Base-by-base conservation (phyloP, 2,888 invertebrate genomes). In the Leucozona laternaria region DNA sequence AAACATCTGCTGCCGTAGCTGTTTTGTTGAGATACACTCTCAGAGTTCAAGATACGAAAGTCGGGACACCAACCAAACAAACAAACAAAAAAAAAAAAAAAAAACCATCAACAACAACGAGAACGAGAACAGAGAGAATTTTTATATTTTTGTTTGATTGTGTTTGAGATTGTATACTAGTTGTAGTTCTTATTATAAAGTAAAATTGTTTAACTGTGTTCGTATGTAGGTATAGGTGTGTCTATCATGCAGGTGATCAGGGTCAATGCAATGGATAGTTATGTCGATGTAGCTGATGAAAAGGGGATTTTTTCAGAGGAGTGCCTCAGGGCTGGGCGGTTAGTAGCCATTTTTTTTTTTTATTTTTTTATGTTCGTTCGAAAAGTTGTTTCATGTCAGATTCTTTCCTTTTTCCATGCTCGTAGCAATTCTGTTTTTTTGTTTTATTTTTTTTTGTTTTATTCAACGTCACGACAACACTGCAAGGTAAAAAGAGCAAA, bases 211-310 rank as follows among this genome's bases (percentile, higher is more conserved):
- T 31, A 31, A 48, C 17, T 13, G 17, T 48, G 20, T 48, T n/a
- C 11, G 5, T 64, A 11, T 64, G 15, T 28, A n/a, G 4, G 20
- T 62, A 28, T 66, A 20, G 43, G 48, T 79, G 31, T 68, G 17
- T 31, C 13, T 57, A 80, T 80, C 73, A 78, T 77, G 85, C 77
- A 80, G 85, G 85, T 85, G 85, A 81, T 70, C 85, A 85, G 85
- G 85, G 85, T 85, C 85, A 85, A 78, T 73, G 77, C 80, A 68
- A 72, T 79, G 22, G 53, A 53, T 60, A 50, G 25, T 17, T 28
- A 66, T 20, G 34, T 34, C 3, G 34, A 28, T 11, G 11, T 64
- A 40, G 48, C 17, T 28, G 25, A 25, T 5, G 20, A 22, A 17
- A 45, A 72, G 34, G 60, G 50, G 34, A 20, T 68, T 53, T 37